Percentiles rank a stretch among this genome's conserved stretches.
phyloP scores from a whole-genome alignment of 2,888 invertebrate species.

The Hyles lineata region DNA sequence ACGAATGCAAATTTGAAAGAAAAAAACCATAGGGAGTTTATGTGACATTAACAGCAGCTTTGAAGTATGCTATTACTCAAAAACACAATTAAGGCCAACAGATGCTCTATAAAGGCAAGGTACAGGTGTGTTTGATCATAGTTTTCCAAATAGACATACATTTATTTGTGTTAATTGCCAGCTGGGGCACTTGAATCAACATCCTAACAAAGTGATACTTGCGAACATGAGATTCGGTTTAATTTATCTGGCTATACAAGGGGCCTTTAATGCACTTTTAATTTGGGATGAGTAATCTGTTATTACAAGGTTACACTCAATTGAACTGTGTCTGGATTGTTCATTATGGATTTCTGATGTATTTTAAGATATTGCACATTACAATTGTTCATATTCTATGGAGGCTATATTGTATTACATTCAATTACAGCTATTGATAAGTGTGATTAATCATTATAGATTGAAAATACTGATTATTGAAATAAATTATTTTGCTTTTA shows the following conservation, averaged over 20 bases:
- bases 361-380: not conserved
- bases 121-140: slow-evolving; percentile 6
- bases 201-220: not conserved
- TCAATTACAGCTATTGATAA: not conserved
- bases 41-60: not conserved
- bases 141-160: not conserved
- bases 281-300: slow-evolving; percentile 30
- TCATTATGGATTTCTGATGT: slow-evolving; percentile 30
- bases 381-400: not conserved
- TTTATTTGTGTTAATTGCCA: slow-evolving; percentile 18
- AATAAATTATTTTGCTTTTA: no score
- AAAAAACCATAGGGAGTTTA: not conserved
- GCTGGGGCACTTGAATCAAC: slow-evolving; percentile 4
- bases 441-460: no score
- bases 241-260: not conserved
- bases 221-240: not conserved
- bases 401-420: not conserved
- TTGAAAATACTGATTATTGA: no score
- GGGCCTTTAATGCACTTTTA: slow-evolving; percentile 28
- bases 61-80: not conserved
- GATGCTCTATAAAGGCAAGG: not conserved
- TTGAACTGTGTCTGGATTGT: slow-evolving; percentile 33
- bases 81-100: not conserved
- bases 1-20: not conserved
- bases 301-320: slow-evolving; percentile 29